Conservation (phyloP, 2,797 vertebrate species). For the Gambelia wislizenii region DNA sequence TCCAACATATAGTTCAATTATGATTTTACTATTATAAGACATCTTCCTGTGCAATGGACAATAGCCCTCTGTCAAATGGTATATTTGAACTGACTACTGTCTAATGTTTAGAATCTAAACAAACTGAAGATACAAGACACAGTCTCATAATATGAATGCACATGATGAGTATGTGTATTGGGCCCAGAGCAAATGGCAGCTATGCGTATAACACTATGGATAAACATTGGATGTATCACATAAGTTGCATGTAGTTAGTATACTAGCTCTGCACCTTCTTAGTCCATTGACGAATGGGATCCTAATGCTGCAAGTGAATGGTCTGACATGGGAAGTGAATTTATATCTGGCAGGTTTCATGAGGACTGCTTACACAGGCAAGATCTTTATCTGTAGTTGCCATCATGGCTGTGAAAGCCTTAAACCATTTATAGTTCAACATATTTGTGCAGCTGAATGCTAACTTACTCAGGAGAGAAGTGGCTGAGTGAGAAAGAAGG, state of each 20-base stretch:
- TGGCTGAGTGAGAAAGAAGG: slow-evolving; percentile 2
- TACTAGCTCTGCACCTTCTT: background rate
- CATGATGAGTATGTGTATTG: background rate
- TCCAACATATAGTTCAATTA: background rate
- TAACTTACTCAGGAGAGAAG: background rate
- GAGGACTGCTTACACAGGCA: background rate
- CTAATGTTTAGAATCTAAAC: too few species aligned
- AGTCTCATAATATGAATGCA: background rate
- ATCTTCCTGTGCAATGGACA: background rate
- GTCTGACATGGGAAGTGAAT: background rate
- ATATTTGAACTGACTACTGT: background rate
- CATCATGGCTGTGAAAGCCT: background rate
- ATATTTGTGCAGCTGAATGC: background rate
- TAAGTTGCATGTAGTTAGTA: background rate
- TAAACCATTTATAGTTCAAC: background rate
- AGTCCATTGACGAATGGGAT: too few species aligned
- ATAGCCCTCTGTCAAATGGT: background rate
- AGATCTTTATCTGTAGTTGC: background rate
- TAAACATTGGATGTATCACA: background rate
- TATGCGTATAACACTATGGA: background rate
- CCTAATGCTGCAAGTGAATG: background rate
- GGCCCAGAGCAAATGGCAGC: background rate
- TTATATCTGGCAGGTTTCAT: background rate
- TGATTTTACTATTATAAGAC: background rate
- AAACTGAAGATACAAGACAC: background rate